Evolutionary conservation across 37 sponge, comb jelly and placozoan species (phyloP).

Genomic region (Halisarca cf. caerulea): DNA sequence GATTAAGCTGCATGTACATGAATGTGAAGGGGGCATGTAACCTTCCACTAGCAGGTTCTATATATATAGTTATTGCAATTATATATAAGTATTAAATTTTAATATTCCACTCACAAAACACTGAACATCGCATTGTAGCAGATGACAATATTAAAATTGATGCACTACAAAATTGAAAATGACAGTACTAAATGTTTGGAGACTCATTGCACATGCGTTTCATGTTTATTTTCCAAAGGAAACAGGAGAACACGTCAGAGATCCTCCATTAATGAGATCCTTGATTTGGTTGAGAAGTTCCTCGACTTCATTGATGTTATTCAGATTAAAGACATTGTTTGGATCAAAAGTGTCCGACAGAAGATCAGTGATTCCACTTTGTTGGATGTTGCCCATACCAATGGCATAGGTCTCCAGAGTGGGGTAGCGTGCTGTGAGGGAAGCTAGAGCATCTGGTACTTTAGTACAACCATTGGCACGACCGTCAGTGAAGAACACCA

Average conservation of each 20-base stretch:
- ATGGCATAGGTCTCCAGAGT: constrained; percentile 24
- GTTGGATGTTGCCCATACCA: neutral
- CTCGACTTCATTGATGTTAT: neutral
- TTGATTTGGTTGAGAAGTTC: neutral
- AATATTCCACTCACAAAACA: too few species aligned
- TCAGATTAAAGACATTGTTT: neutral
- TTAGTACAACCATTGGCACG: neutral
- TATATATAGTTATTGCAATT: too few species aligned
- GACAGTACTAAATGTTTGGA: too few species aligned
- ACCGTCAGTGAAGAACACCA: constrained; percentile 33
- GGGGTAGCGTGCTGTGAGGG: neutral
- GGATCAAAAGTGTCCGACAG: neutral
- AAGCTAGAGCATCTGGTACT: neutral
- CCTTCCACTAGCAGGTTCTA: too few species aligned
- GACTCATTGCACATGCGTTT: too few species aligned
- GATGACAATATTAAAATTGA: too few species aligned
- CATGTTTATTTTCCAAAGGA: too few species aligned
- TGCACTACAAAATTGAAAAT: too few species aligned
- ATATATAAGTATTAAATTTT: too few species aligned
- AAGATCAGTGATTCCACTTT: neutral
- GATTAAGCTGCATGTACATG: too few species aligned
- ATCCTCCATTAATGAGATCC: neutral
- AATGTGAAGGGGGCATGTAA: too few species aligned
- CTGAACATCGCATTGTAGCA: too few species aligned
- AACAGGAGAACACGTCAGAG: neutral